These are phyloP conservation scores for Leiothrix lutea DNA, from an alignment of 2,113 vertebrate genomes.

Conservation along the genomic window DNA sequence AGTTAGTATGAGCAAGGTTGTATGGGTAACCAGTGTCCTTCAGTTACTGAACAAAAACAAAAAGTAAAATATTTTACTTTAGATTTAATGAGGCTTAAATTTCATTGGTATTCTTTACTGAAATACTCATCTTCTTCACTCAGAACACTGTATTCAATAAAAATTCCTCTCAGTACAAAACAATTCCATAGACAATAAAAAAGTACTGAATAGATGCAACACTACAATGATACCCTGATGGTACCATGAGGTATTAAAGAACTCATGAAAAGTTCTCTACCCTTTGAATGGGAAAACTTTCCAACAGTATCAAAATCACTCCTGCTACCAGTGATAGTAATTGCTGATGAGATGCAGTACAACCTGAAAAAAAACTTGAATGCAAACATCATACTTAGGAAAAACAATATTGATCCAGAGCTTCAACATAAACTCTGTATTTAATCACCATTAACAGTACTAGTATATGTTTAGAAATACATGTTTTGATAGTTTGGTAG, in stretches of 20 bases:
- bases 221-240: not conserved
- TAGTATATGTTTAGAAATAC: not conserved
- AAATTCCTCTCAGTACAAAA: not conserved
- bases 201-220: not conserved
- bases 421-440: not conserved
- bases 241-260: not conserved
- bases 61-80: not conserved
- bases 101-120: not conserved
- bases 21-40: not conserved
- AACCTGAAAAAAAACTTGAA: not conserved
- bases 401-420: not conserved
- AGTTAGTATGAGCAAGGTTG: not conserved
- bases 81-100: not conserved
- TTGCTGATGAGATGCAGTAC: not conserved
- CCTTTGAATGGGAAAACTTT: not conserved
- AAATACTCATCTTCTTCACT: not conserved
- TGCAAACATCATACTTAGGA: not conserved
- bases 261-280: not conserved
- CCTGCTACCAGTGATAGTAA: not conserved
- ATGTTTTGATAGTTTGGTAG: not conserved
- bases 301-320: not conserved
- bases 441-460: not conserved
- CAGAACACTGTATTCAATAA: not conserved
- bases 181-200: not conserved
- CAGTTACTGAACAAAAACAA: not conserved